These are phyloP conservation scores for Larimichthys crocea DNA, from an alignment of 2,113 vertebrate species.

Conservation along the genomic window DNA sequence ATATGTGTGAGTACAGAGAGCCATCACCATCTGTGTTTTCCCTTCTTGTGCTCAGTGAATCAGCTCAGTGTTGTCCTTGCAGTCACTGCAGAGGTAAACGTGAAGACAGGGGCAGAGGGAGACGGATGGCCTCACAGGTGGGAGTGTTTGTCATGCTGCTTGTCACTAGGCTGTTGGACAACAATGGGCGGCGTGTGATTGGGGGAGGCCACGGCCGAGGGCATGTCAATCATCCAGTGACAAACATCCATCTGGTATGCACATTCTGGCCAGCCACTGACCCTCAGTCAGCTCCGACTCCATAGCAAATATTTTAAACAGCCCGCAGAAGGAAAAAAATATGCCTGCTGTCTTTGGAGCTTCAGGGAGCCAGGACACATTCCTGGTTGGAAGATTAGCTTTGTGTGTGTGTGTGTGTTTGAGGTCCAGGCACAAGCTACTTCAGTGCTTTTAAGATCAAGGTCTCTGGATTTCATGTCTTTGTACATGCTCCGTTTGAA, in stretches of 20 bases:
- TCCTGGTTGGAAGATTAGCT: conserved; percentile 69
- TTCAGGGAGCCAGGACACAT: conserved; percentile 64
- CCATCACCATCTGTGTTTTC: neutral
- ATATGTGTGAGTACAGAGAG: conserved; percentile 16
- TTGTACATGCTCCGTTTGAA: conserved; percentile 52
- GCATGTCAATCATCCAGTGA: conserved; percentile 65
- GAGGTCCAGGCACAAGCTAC: conserved; percentile 25
- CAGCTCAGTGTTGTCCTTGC: conserved; percentile 24
- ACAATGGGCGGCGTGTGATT: conserved; percentile 70
- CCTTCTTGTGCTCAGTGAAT: neutral
- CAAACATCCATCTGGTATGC: conserved; percentile 76
- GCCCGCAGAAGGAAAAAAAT: conserved; percentile 54
- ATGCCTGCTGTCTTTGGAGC: conserved; percentile 71
- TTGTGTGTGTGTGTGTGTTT: conserved; percentile 7
- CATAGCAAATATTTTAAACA: conserved; percentile 71
- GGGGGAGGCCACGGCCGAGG: conserved; percentile 55
- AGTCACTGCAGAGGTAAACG: neutral
- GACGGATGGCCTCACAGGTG: conserved; percentile 76
- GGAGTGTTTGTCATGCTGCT: conserved; percentile 68
- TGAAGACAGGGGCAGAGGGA: conserved; percentile 7
- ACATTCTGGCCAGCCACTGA: conserved; percentile 66
- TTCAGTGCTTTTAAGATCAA: conserved; percentile 70
- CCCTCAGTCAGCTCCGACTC: conserved; percentile 59
- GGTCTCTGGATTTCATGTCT: conserved; percentile 66
- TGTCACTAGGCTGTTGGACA: conserved; percentile 66